These are phyloP conservation scores for Gadopsis marmoratus DNA, from an alignment of 2,797 vertebrate genomes.

Conservation along the genomic window DNA sequence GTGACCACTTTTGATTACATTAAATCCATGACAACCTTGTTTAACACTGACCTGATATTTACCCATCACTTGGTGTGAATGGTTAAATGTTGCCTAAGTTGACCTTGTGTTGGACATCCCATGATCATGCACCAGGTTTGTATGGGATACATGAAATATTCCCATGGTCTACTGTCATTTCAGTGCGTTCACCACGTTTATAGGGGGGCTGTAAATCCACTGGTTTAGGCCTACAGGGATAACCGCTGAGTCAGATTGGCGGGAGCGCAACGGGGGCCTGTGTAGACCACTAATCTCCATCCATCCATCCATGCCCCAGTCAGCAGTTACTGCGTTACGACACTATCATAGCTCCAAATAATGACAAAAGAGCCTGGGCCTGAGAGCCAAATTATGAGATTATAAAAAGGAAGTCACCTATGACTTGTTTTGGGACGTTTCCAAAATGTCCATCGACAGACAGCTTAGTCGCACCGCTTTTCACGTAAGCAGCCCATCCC, in stretches of 20 bases:
- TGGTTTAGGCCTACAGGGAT: slow-evolving; percentile 47
- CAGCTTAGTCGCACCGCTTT: background rate
- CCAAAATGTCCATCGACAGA: slow-evolving; percentile 12
- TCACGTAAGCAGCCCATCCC: slow-evolving; percentile 15
- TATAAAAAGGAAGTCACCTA: slow-evolving; percentile 25
- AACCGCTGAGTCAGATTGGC: slow-evolving; percentile 77
- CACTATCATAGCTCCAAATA: slow-evolving; percentile 10
- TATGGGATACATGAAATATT: slow-evolving; percentile 7
- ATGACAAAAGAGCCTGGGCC: background rate
- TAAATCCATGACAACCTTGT: background rate
- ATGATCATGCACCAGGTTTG: background rate
- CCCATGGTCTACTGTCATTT: slow-evolving; percentile 31
- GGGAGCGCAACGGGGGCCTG: slow-evolving; percentile 62
- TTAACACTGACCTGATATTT: slow-evolving; percentile 7
- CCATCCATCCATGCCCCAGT: slow-evolving; percentile 50
- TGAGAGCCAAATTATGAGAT: slow-evolving; percentile 6
- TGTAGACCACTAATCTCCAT: slow-evolving; percentile 79
- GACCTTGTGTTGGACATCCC: background rate
- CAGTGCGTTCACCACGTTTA: slow-evolving; percentile 35
- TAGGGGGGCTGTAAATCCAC: slow-evolving; percentile 51
- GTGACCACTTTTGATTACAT: slow-evolving; percentile 3
- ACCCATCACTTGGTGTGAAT: slow-evolving; percentile 1
- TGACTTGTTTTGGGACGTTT: slow-evolving; percentile 30
- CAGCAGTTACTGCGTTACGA: slow-evolving; percentile 29
- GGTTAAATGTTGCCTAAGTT: background rate